phyloP scores from a whole-genome alignment of 2,797 vertebrate genomes.

The Dermochelys coriacea region DNA sequence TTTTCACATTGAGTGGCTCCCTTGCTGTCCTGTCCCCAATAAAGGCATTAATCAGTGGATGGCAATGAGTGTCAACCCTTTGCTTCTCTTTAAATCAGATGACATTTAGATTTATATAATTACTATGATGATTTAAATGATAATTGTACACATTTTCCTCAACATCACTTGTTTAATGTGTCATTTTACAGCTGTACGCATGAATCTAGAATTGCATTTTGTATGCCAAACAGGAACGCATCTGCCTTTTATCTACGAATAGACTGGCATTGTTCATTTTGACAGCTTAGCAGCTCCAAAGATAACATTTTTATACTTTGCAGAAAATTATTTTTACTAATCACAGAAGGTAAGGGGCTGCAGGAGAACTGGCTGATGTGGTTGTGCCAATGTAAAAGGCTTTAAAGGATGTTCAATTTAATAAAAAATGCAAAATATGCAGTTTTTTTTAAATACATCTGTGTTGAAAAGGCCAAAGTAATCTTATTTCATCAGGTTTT shows the following conservation, averaged over 20 bases:
- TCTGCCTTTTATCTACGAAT: conserved; percentile 19
- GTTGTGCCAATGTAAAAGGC: neutral
- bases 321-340: conserved; percentile 8
- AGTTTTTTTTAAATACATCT: neutral
- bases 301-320: conserved; percentile 10
- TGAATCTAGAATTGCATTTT: conserved; percentile 40
- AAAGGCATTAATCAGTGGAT: neutral
- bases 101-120: conserved; percentile 40
- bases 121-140: conserved; percentile 13
- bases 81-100: conserved; percentile 51
- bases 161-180: conserved; percentile 35
- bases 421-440: neutral
- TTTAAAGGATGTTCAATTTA: conserved; percentile 16
- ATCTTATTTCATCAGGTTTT: conserved; percentile 31
- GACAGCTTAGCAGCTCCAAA: neutral
- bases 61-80: conserved; percentile 21
- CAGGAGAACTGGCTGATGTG: neutral
- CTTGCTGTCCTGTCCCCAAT: neutral
- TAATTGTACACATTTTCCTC: conserved; percentile 43
- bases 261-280: neutral
- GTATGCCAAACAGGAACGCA: conserved; percentile 8
- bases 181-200: neutral
- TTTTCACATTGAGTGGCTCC: neutral
- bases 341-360: conserved; percentile 39
- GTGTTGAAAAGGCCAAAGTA: neutral